Evolutionary conservation across 2,797 vertebrate species (phyloP).

Genomic region (Pristis pectinata): DNA sequence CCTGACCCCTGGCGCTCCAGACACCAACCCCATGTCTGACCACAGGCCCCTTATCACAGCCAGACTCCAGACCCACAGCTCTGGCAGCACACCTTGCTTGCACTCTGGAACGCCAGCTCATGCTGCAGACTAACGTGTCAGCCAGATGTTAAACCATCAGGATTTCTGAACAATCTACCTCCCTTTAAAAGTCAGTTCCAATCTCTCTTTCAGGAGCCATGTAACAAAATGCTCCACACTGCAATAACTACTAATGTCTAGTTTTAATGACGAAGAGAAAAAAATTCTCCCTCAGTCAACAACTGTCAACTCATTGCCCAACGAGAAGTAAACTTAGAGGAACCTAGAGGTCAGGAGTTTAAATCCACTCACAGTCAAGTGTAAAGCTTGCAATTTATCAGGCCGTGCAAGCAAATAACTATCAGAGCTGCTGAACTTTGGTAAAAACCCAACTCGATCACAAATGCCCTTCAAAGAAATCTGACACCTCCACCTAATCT

Average conservation of each 20-base stretch:
- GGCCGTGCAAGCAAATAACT: background rate
- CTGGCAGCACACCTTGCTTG: too few species aligned
- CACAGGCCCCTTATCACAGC: too few species aligned
- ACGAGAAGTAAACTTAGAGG: background rate
- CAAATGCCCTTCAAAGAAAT: background rate
- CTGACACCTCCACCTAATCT: background rate
- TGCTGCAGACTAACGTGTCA: too few species aligned
- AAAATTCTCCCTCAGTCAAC: background rate
- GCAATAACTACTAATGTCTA: background rate
- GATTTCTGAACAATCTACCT: background rate
- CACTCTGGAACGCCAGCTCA: too few species aligned
- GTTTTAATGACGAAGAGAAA: too few species aligned
- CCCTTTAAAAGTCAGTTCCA: background rate
- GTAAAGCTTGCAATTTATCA: background rate
- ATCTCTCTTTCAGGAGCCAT: background rate
- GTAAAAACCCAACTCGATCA: background rate
- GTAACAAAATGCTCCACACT: background rate
- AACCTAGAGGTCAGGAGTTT: background rate
- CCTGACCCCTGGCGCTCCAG: too few species aligned
- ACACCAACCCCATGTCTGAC: too few species aligned
- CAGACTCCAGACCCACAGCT: too few species aligned
- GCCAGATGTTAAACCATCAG: too few species aligned
- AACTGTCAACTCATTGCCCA: background rate
- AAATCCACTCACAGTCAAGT: background rate
- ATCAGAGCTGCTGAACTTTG: background rate